phyloP scores from a whole-genome alignment of 2,797 vertebrate genomes.

The Cyclopterus lumpus region DNA sequence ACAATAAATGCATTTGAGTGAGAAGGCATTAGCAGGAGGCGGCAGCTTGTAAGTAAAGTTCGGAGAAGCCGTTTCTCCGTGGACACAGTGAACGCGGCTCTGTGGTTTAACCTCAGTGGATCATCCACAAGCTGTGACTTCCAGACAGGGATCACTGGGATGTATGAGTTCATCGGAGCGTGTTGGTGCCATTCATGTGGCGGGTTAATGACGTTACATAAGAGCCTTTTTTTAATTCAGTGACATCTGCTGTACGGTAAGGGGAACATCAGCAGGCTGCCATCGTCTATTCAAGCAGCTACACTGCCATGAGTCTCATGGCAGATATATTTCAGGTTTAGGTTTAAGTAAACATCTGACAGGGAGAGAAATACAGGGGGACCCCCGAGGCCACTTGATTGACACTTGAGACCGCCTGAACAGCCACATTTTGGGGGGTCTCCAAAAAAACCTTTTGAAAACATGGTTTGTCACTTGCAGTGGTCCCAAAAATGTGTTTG shows the following conservation, averaged over 20 bases:
- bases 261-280: not conserved
- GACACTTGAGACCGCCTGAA: too few species aligned
- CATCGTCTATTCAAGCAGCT: not conserved
- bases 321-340: not conserved
- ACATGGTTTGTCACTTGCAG: too few species aligned
- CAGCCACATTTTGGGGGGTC: too few species aligned
- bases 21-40: not conserved
- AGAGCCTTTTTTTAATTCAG: not conserved
- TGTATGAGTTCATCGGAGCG: slow-evolving; percentile 16
- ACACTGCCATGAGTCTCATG: not conserved
- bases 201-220: slow-evolving; percentile 43
- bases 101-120: slow-evolving; percentile 3
- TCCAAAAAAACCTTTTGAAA: too few species aligned
- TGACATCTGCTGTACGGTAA: slow-evolving; percentile 18
- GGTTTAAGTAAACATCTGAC: not conserved
- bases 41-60: not conserved
- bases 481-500: too few species aligned
- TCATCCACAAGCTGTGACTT: slow-evolving; percentile 9
- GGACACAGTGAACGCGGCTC: not conserved
- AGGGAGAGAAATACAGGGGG: too few species aligned
- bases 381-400: too few species aligned
- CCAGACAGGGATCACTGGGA: slow-evolving; percentile 8
- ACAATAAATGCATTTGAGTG: not conserved
- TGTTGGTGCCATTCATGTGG: slow-evolving; percentile 17
- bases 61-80: not conserved